Percentiles rank a stretch among this genome's conserved stretches.
phyloP scores from a whole-genome alignment of 2,113 vertebrate genomes.

The Thalassoma bifasciatum region DNA sequence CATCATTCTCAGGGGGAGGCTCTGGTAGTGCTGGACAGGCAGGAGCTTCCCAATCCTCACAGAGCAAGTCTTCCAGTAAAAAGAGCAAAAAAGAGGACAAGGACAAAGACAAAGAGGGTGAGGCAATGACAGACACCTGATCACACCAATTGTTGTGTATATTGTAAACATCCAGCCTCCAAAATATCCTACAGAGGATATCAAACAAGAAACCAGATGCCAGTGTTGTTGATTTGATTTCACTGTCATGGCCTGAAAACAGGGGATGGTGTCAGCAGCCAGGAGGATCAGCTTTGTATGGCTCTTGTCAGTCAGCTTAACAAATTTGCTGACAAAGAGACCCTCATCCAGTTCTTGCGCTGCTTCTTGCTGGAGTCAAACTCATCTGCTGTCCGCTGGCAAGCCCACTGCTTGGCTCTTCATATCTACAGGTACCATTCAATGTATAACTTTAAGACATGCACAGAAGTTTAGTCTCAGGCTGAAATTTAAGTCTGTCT shows the following conservation, averaged over 20 bases:
- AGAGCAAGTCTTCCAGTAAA: slow-evolving; percentile 94
- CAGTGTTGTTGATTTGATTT: neutral
- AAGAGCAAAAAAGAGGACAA: slow-evolving; percentile 99
- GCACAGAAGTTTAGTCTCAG: neutral
- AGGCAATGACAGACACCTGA: slow-evolving; percentile 26
- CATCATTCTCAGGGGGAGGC: slow-evolving; percentile 67
- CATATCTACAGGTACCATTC: slow-evolving; percentile 94
- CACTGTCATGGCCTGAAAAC: slow-evolving; percentile 20
- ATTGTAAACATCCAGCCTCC: neutral
- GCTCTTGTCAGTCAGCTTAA: slow-evolving; percentile 97
- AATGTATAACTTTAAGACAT: slow-evolving; percentile 7
- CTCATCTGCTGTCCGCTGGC: slow-evolving; percentile 96
- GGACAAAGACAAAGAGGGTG: slow-evolving; percentile 97
- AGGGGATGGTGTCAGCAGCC: slow-evolving; percentile 92
- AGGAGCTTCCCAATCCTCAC: slow-evolving; percentile 86
- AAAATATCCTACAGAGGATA: neutral
- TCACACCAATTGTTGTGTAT: neutral
- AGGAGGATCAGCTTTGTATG: slow-evolving; percentile 97
- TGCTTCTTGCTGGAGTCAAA: slow-evolving; percentile 98
- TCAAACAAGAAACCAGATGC: neutral
- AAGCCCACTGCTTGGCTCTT: slow-evolving; percentile 95
- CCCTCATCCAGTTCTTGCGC: slow-evolving; percentile 96
- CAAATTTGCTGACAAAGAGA: slow-evolving; percentile 98
- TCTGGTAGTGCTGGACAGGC: slow-evolving; percentile 79
- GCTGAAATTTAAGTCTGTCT: neutral